Base-by-base conservation (phyloP, 2,797 vertebrate species). In the Miopithecus talapoin region DNA sequence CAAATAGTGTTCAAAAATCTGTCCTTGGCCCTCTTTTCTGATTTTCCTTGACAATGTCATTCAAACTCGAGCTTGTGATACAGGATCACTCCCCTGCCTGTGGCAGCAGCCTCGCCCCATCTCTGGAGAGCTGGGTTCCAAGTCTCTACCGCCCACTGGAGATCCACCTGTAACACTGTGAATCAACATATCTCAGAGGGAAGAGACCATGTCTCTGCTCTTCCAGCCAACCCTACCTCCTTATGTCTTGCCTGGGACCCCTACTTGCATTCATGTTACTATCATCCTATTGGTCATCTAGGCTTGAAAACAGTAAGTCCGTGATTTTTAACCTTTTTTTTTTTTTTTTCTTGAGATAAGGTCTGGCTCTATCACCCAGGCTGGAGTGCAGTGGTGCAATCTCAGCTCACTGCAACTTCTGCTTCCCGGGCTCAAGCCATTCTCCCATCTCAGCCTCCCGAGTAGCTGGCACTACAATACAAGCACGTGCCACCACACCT, bases 11-110 rank as follows among this genome's bases (percentile, higher is more conserved):
- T 83, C 68, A 2, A 61, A 92, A 91, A 93, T 78, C 78, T 46
- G 53, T 86, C 94, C 94, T 97, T 93, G 94, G 68, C 53, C 53
- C 30, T 59, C 83, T 85, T 48, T 53, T 75, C 85, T 93, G 64
- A 33, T 55, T 76, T 94, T 59, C 43, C 53, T 81, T 84, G 88
- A 95, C 90, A 84, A 16, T 41, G 81, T 76, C 96, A 93, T 61
- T 91, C 72, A 36, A 46, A 70, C 30, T 17, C 46, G 4, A 57
- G 87, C 46, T 43, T 8, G 1, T 10, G 26, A 41, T 1, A 24
- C 75, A 79, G 22, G 84, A n/a, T 36, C 39, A 28, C 26, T 33
- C 39, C 10, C 6, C n/a, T 36, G 19, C n/a, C 57, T 7, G 19
- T 39, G 70, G 36, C 36, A 17, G 13, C 0, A 12, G 61, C 46